Evolutionary conservation across 30 jellyfish, hydroid and myxozoan genomes (phyloP).

Genomic region (Chironex yamaguchii): DNA sequence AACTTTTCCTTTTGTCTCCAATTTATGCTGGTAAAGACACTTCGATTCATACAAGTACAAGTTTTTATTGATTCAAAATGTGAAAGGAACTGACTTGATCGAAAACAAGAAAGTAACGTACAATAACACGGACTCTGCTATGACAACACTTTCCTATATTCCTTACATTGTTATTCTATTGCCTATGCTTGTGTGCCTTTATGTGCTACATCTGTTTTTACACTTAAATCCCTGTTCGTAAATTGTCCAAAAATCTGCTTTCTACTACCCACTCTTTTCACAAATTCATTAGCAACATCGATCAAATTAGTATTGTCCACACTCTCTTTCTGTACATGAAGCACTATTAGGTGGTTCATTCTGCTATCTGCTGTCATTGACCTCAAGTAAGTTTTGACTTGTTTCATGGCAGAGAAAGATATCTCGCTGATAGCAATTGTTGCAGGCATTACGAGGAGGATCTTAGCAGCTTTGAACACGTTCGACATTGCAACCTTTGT

Average conservation of each 20-base stretch:
- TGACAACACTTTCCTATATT: too few relatives aligned
- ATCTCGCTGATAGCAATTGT: slow-evolving; percentile 39
- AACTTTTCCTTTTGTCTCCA: too few relatives aligned
- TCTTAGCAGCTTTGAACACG: slow-evolving; percentile 41
- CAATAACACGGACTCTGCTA: too few relatives aligned
- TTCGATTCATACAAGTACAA: too few relatives aligned
- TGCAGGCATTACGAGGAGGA: slow-evolving; percentile 65
- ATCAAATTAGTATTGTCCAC: slow-evolving; percentile 6
- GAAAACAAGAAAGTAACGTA: too few relatives aligned
- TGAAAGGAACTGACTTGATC: too few relatives aligned
- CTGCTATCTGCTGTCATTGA: slow-evolving; percentile 18
- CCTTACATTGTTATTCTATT: too few relatives aligned
- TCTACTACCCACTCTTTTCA: slow-evolving; percentile 7
- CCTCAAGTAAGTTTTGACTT: slow-evolving; percentile 63
- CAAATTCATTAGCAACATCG: slow-evolving; percentile 16
- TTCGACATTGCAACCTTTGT: slow-evolving; percentile 20
- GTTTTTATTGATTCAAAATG: too few relatives aligned
- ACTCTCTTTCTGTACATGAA: slow-evolving; percentile 23
- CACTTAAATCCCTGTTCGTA: slow-evolving; percentile 1
- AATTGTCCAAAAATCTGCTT: slow-evolving; percentile 15
- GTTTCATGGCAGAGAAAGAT: slow-evolving; percentile 69
- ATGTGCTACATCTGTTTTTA: background rate
- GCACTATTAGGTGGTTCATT: slow-evolving; percentile 11
- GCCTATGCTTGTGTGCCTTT: too few relatives aligned
- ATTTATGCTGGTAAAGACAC: too few relatives aligned